Percentiles rank a stretch among this genome's conserved stretches.
phyloP scores from a whole-genome alignment of 2,113 vertebrate species.

The Bubalus kerabau region DNA sequence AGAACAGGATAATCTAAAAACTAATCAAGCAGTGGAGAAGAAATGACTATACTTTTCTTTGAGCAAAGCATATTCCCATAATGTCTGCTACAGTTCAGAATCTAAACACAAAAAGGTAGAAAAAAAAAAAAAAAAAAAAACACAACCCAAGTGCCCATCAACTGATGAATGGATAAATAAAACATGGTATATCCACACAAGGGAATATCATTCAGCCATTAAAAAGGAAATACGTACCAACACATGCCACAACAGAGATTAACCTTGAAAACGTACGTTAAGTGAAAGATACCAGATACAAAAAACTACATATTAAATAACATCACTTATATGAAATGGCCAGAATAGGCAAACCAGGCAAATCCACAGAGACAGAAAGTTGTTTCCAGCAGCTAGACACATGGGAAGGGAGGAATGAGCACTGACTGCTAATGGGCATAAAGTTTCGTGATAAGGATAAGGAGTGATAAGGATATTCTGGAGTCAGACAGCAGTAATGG shows the following conservation, averaged over 20 bases:
- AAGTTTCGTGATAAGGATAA: background rate
- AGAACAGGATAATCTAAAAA: background rate
- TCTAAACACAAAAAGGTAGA: background rate
- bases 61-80: background rate
- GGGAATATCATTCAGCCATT: background rate
- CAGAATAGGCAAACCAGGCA: background rate
- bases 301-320: background rate
- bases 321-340: background rate
- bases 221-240: background rate
- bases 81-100: background rate
- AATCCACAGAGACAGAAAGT: background rate
- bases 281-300: background rate
- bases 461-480: background rate
- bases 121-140: background rate
- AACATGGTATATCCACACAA: background rate
- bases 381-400: background rate
- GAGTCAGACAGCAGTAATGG: background rate
- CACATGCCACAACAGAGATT: background rate
- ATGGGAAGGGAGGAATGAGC: background rate
- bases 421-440: background rate
- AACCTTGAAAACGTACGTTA: background rate
- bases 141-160: background rate
- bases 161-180: background rate
- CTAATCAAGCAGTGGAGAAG: background rate
- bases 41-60: background rate